Conservation (phyloP, 2,113 vertebrate species). For the Labeo catla region DNA sequence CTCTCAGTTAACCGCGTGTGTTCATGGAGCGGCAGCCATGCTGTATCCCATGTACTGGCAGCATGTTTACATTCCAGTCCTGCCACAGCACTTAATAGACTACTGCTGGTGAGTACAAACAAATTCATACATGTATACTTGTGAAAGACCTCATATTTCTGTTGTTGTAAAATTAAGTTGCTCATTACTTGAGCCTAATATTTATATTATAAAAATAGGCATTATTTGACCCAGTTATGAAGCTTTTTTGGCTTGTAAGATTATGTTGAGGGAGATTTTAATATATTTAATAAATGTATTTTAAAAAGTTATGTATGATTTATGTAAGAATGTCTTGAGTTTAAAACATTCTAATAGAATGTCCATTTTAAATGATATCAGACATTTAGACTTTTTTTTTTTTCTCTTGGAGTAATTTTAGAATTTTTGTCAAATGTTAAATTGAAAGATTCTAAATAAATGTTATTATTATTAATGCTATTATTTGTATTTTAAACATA, state of each 20-base stretch:
- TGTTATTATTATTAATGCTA: no score
- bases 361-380: no score
- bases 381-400: no score
- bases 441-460: no score
- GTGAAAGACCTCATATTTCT: neutral
- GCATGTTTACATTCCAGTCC: constrained; percentile 97
- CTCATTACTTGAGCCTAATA: neutral
- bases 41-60: constrained; percentile 99
- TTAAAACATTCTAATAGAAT: no score
- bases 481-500: no score
- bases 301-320: no score
- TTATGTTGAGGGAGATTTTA: neutral
- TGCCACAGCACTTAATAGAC: constrained; percentile 94
- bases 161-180: neutral
- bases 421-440: no score
- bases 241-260: no score
- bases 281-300: neutral
- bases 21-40: constrained; percentile 96
- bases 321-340: no score
- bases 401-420: no score
- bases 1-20: constrained; percentile 93
- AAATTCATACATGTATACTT: neutral
- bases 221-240: neutral
- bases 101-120: constrained; percentile 92
- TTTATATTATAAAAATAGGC: neutral